Percentiles rank a stretch among this genome's conserved stretches.
Conservation (phyloP, 2,888 invertebrate species). For the Chymomyza caudatula region DNA sequence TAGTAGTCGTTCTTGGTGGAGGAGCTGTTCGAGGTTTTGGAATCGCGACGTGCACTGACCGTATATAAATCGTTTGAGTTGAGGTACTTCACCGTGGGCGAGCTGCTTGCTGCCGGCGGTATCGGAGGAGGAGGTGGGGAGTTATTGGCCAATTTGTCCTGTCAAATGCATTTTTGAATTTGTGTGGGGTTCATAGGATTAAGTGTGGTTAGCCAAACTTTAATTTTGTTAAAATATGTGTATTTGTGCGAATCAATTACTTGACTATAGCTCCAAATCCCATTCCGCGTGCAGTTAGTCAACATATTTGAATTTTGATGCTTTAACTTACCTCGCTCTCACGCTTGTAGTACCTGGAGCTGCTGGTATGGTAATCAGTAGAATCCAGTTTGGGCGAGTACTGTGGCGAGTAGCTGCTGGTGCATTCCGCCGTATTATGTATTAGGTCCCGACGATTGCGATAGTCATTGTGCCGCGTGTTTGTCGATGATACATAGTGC, state of each 20-base stretch:
- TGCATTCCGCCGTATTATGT: conserved; percentile 64
- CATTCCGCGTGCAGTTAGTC: conserved; percentile 35
- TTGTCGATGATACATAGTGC: conserved; percentile 76
- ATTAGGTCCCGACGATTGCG: conserved; percentile 69
- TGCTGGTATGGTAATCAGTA: conserved; percentile 73
- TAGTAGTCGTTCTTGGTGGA: conserved; percentile 76
- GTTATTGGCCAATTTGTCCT: conserved; percentile 65
- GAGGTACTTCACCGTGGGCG: conserved; percentile 72
- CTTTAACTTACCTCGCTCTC: conserved; percentile 76
- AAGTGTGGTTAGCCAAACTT: conserved; percentile 48
- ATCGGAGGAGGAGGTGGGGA: conserved; percentile 64
- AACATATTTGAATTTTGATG: not conserved
- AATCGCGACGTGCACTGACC: conserved; percentile 71
- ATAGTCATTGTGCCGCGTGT: conserved; percentile 75
- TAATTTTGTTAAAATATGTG: conserved; percentile 42
- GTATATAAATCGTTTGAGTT: conserved; percentile 75
- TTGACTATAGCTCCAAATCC: conserved; percentile 26
- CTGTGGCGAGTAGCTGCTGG: conserved; percentile 77
- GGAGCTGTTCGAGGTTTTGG: conserved; percentile 65
- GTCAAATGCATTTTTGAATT: conserved; percentile 58
- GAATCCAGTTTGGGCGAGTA: conserved; percentile 76
- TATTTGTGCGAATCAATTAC: conserved; percentile 37
- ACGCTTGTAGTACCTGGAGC: conserved; percentile 76
- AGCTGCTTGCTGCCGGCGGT: conserved; percentile 53
- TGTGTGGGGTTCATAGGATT: conserved; percentile 32